These are phyloP conservation scores for Xylota sylvarum DNA, from an alignment of 2,888 invertebrate species.

Conservation along the genomic window DNA sequence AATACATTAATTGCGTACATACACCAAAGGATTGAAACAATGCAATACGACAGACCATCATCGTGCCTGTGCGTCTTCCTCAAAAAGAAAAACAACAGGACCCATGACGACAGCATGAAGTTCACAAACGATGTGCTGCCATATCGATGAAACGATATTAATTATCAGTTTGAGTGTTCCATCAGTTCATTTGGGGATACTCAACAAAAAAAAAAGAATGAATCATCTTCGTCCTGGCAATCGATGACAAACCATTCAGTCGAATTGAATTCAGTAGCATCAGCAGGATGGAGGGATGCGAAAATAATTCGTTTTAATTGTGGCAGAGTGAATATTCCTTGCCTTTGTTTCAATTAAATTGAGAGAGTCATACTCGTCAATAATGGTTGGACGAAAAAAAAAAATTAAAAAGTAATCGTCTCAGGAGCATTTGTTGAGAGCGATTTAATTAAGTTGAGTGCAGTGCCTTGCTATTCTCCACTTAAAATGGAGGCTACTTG, in stretches of 20 bases:
- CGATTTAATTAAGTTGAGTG: conserved; percentile 37
- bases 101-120: not conserved
- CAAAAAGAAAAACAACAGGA: not conserved
- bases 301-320: conserved; percentile 36
- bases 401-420: conserved; percentile 18
- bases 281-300: not conserved
- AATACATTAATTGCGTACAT: not conserved
- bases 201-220: not conserved
- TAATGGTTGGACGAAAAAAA: not conserved
- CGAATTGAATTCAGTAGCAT: not conserved
- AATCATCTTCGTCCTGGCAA: conserved; percentile 3
- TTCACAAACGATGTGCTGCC: conserved; percentile 9
- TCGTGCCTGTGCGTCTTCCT: not conserved
- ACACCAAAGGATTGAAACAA: not conserved
- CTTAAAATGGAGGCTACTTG: not conserved
- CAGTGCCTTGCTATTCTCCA: not conserved
- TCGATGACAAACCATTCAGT: conserved; percentile 2
- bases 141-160: conserved; percentile 54
- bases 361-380: conserved; percentile 3
- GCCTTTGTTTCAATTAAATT: conserved; percentile 35
- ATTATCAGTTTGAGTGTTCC: conserved; percentile 39
- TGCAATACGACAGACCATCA: not conserved
- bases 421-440: conserved; percentile 1
- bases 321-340: conserved; percentile 6
- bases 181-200: conserved; percentile 22